A percentile compares a stretch with the other conserved stretches of the same genome.
phyloP scores from a whole-genome alignment of 1,140 invertebrate genomes.

The Yoshiicerus persimilis region DNA sequence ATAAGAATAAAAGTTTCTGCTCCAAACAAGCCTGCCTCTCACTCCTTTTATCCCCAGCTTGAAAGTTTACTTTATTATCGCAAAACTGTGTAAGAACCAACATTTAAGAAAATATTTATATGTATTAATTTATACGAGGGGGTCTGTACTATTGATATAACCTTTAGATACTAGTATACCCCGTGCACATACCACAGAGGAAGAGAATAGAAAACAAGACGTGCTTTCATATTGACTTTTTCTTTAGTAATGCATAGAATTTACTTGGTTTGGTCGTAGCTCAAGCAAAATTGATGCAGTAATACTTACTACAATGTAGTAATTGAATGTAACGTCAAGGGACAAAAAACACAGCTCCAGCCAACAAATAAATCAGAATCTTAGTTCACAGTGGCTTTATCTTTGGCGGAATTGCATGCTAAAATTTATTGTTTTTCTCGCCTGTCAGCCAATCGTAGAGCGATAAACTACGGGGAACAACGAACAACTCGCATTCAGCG shows the following conservation, averaged over 20 bases:
- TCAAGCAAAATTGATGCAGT: not conserved
- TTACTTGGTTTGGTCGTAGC: not conserved
- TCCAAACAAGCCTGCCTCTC: not conserved
- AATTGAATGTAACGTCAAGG: not conserved
- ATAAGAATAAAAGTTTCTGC: not conserved
- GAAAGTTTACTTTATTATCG: not conserved
- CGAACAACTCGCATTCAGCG: not conserved
- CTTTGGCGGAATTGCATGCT: slow-evolving; percentile 31
- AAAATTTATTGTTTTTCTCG: slow-evolving; percentile 34
- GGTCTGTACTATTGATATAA: no score
- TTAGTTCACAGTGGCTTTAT: slow-evolving; percentile 23
- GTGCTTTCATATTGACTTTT: not conserved
- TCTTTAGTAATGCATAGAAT: not conserved
- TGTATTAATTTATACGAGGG: not conserved
- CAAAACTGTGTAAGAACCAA: not conserved
- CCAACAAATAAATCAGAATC: slow-evolving; percentile 8
- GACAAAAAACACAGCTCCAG: not conserved
- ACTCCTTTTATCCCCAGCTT: not conserved
- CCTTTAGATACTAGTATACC: no score
- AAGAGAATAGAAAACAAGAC: not conserved
- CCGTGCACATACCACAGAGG: no score
- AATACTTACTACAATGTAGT: not conserved
- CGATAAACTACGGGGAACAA: slow-evolving; percentile 16
- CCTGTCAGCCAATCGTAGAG: slow-evolving; percentile 31
- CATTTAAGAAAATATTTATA: not conserved